Evolutionary conservation across 2,797 vertebrate genomes (phyloP).

Genomic region (Phoeniculus purpureus): DNA sequence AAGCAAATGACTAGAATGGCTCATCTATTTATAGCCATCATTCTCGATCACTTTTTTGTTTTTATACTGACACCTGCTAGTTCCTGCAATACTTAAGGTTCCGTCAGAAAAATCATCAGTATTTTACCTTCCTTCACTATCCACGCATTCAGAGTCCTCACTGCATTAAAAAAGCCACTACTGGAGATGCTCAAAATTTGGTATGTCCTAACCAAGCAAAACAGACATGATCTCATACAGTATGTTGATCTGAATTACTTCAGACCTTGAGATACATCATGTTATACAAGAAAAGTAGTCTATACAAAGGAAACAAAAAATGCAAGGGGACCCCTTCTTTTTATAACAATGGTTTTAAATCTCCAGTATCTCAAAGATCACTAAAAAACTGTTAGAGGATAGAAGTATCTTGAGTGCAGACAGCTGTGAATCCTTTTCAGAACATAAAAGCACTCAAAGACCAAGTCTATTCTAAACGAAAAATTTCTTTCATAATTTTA

Average conservation of each 20-base stretch:
- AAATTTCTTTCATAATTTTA: neutral
- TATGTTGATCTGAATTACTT: neutral
- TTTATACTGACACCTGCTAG: constrained; percentile 56
- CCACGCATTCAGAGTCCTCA: no score
- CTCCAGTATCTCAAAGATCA: neutral
- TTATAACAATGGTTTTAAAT: neutral
- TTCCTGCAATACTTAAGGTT: constrained; percentile 50
- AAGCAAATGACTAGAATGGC: constrained; percentile 75
- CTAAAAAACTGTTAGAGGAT: neutral
- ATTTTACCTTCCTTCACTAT: no score
- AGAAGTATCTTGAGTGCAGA: neutral
- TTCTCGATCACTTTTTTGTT: constrained; percentile 56
- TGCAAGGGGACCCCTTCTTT: neutral
- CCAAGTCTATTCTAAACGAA: neutral
- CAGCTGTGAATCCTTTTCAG: neutral
- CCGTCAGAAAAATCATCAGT: neutral
- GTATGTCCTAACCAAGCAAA: neutral
- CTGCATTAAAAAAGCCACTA: neutral
- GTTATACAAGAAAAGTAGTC: neutral
- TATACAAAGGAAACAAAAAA: neutral
- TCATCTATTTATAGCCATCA: constrained; percentile 75
- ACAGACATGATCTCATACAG: neutral
- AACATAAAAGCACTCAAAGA: neutral
- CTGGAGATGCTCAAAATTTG: neutral
- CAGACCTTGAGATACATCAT: neutral